Base-by-base conservation (phyloP, 2,113 vertebrate species). In the Oxygymnocypris stewartii region DNA sequence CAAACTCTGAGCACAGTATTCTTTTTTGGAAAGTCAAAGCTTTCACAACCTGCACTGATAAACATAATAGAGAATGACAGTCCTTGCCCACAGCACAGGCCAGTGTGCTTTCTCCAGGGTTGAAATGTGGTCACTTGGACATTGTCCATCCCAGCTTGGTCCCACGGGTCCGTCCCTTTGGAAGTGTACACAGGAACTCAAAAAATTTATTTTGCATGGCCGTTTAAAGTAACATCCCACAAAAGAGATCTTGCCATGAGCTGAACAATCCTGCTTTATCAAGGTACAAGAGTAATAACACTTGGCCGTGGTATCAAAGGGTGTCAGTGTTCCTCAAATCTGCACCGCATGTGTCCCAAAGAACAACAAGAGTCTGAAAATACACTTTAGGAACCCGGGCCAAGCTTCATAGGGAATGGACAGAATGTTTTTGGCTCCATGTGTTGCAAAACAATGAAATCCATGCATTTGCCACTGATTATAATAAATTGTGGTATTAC, bases 251-350 rank as follows among this genome's bases (percentile, higher is more conserved):
- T 61, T 88, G 85, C 84, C 37, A 85, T 87, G 76, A 85, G 59
- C 44, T n/a, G 76, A 89, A 89, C 88, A 88, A 88, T 86, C 81
- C 84, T 75, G 84, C 78, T 88, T 87, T 90, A 90, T 90, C 69
- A 77, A 82, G 79, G 75, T 87, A 67, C 88, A 87, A 80, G 85
- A 87, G 78, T 81, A 85, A 90, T 90, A 74, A 85, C 71, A 69
- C 69, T 88, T 91, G 91, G 91, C 88, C 10, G 25, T 12, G 57
- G 81, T 84, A 89, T 90, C 85, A 90, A 87, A 90, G 74, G 61
- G 57, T 65, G 81, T 88, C 67, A 74, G 79, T 84, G 87, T 87
- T 90, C 85, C 77, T 83, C 82, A 87, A 90, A 88, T 84, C 85
- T 88, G 88, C 84, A 13, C 86, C 25, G 49, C 69, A 75, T 88